Evolutionary conservation across 2,888 invertebrate genomes (phyloP), one percentile per base, ranked within the genome.

Genomic region (Lepetodrilus schrolli): DNA sequence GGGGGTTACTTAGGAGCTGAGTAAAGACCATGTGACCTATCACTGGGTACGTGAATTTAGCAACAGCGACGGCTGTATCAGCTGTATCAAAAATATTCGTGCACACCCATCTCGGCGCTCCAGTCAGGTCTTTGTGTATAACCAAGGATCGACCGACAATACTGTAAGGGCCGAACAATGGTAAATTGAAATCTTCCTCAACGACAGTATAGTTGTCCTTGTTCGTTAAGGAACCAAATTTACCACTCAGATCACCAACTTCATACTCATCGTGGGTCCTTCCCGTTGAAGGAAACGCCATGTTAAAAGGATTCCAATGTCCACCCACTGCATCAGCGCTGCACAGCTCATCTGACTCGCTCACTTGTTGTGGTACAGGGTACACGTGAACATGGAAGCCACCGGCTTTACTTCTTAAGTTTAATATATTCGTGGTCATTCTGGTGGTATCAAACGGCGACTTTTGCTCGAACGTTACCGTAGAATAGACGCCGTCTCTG

Each of bases 261-360:
- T 96, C 94, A 86, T 97, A 98, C 89, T 95, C 95, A 90, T 98
- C 96, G 89, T 96, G 96, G 0, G 96, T 95, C 38, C 93, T 93
- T 1, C 86, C 90, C 1, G 83, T 69, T 0, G 74, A 7, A 0
- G 87, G 86, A 21, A 90, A 82, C 70, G 87, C 83, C 10, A 91
- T 90, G 69, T 86, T 84, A 75, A 90, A 92, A 0, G 97, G 97
- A 91, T 97, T 96, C 87, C 93, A 96, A 48, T 96, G 91, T 1
- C 92, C 92, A 7, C 95, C 95, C 0, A 89, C 86, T 48, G 79
- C 74, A 0, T 95, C 94, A 0, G 93, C 94, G 47, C 93, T 91
- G 75, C 88, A 88, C 7, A 85, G 65, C 4, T 81, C 83, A 37
- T 84, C 81, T 51, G 80, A 81, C 36, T 79, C 75, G 21, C 75